A percentile compares a stretch with the other conserved stretches of the same genome.
These are phyloP conservation scores for Poeciliopsis occidentalis DNA, from an alignment of 2,113 vertebrate genomes.

Conservation along the genomic window DNA sequence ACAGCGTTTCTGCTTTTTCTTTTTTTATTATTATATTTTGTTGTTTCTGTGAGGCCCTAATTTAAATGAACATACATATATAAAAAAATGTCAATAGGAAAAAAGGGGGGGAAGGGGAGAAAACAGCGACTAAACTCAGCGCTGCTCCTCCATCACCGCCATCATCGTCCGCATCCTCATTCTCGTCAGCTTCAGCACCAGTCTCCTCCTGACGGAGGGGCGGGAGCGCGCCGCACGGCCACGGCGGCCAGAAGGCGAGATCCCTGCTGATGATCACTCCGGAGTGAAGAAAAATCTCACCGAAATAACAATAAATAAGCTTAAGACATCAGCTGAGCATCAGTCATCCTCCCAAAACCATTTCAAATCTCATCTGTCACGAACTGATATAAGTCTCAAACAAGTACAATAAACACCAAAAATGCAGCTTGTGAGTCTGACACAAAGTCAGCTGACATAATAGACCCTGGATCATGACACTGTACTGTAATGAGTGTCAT, in stretches of 20 bases:
- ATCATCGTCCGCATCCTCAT: conserved; percentile 69
- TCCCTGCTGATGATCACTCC: conserved; percentile 38
- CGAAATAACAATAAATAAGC: conserved; percentile 2
- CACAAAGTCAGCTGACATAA: background rate
- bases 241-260: conserved; percentile 14
- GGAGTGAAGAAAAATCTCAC: conserved; percentile 42
- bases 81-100: conserved; percentile 28
- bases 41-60: conserved; percentile 16
- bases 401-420: background rate
- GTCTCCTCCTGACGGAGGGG: conserved; percentile 64
- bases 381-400: background rate
- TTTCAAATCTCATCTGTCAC: background rate
- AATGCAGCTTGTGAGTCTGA: background rate
- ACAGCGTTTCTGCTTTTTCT: conserved; percentile 9
- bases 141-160: conserved; percentile 79
- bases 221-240: conserved; percentile 66
- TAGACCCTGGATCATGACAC: background rate
- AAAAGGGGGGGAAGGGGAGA: conserved; percentile 33
- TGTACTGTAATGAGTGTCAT: background rate
- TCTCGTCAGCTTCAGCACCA: conserved; percentile 71
- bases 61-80: conserved; percentile 4
- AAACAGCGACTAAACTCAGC: conserved; percentile 70
- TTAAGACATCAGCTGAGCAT: background rate
- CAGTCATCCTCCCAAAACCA: background rate
- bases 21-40: background rate